Percentiles rank a stretch among this genome's conserved stretches.
Evolutionary conservation across 2,113 vertebrate genomes (phyloP).

Genomic region (Heloderma charlesbogerti): DNA sequence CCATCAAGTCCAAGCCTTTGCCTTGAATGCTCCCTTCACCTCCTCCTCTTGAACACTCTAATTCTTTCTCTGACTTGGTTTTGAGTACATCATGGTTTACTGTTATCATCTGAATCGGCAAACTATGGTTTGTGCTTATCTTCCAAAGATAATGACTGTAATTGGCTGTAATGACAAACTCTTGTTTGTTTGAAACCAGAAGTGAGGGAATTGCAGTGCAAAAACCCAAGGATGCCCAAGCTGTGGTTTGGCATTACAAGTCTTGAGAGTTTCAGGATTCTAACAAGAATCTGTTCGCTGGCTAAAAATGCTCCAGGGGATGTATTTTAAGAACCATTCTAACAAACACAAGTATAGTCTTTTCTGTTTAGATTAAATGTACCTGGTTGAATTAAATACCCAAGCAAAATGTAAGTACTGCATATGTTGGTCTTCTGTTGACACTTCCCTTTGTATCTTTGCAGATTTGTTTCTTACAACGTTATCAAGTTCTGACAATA

Average conservation of each 20-base stretch:
- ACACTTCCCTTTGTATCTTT: constrained; percentile 50
- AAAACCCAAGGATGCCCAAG: not conserved
- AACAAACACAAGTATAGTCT: not conserved
- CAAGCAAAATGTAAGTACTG: not conserved
- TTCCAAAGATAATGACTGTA: too few relatives aligned
- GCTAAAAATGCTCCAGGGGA: not conserved
- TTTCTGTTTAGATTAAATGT: not conserved
- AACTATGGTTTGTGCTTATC: not conserved
- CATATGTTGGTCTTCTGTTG: not conserved
- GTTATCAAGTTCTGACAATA: constrained; percentile 21
- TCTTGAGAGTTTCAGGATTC: too few relatives aligned
- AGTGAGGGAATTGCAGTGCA: not conserved
- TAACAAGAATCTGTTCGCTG: not conserved
- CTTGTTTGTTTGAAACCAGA: not conserved
- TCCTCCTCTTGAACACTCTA: not conserved
- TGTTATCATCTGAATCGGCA: not conserved
- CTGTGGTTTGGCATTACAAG: not conserved
- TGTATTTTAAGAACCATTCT: not conserved
- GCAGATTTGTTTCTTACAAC: constrained; percentile 89
- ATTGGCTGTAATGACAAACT: not conserved
- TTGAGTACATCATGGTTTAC: not conserved
- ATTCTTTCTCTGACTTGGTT: not conserved
- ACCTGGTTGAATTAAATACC: not conserved
- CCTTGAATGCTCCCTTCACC: not conserved
- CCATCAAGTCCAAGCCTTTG: not conserved